Base-by-base conservation (phyloP, 2,888 invertebrate species). In the Galerucella pusilla region DNA sequence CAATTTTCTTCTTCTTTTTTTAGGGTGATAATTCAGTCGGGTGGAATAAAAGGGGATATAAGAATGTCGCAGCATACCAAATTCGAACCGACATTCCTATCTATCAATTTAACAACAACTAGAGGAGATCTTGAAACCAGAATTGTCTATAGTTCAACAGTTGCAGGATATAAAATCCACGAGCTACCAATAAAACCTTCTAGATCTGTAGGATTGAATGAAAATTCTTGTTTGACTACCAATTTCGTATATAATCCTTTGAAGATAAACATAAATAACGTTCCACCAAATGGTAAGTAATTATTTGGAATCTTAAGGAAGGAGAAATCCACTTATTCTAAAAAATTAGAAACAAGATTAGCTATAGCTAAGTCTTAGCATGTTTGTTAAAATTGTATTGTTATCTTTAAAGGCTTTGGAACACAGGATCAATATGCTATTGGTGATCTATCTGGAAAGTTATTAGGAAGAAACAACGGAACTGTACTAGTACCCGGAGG, bases 361-460 rank as follows among this genome's bases (percentile, higher is more conserved):
- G 35, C 35, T 0, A 35, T 35, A 35, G 4, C 6, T 6, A 16
- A 66, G 20, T 46, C 2, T 54, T 28, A 20, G 5, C 16, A 20
- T 49, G 10, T 16, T 10, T 65, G 9, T 42, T 28, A 9, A 68
- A 63, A 14, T 28, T 49, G 64, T 49, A 59, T 46, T 16, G 52
- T 65, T 68, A 67, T 73, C 72, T 75, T 81, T 84, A 10, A 83
- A 93, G 92, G 93, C 25, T 90, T 92, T 81, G 96, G 94, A 52
- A 95, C 96, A 0, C 96, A 96, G 85, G 97, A 98, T 86, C 94
- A 95, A 86, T 98, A 97, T 84, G 93, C 96, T 1, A 89, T 97
- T 3, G 98, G 98, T 0, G 97, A 97, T 85, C 88, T 98, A 12
- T 93, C 95, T 71, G 97, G 97, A 25, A 97, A 97, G 87, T 91